Evolutionary conservation across 2,888 invertebrate genomes (phyloP), one percentile per base, ranked within the genome.

Genomic region (Minunthozetes semirufus): DNA sequence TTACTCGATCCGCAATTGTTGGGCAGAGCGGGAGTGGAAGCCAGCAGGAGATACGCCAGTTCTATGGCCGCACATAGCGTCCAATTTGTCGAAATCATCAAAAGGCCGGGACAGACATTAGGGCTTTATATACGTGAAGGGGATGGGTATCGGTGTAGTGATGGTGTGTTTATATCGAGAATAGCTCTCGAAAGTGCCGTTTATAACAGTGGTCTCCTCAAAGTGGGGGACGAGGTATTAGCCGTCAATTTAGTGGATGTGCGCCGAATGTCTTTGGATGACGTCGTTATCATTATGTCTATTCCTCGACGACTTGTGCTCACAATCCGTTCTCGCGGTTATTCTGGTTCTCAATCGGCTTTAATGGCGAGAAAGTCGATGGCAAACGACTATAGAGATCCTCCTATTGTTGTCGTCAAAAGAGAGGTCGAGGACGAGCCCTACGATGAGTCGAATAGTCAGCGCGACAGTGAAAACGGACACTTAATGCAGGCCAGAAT

Each of bases 201-300:
- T 61, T 96, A 95, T 84, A 94, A 95, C 85, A 95, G 95, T 82
- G 96, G 97, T 74, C 94, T 97, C 83, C 87, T 99, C 78, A 81
- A 90, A 87, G 96, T 98, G 72, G 97, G 97, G 66, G 98, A 99
- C 84, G 98, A 99, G 86, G 97, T 99, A 82, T 86, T 99, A 80
- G 95, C 96, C 50, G 97, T 99, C 76, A 99, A 99, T 85, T 87
- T 96, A 82, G 98, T 99, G 79, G 96, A 97, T 83, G 98, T 99
- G 79, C 91, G 94, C 78, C 89, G 92, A 81, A 98, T 98, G 96
- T 94, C 94, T 79, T 86, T 99, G 81, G 98, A 99, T 84, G 99
- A 99, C 84, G 99, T 99, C 78, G 99, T 99, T 80, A 94, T 98
- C 81, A 94, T 98, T 81, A 97, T 99, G 94, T 96, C 96, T 81